phyloP scores from a whole-genome alignment of 2,113 vertebrate species.

The Pelmatolapia mariae region DNA sequence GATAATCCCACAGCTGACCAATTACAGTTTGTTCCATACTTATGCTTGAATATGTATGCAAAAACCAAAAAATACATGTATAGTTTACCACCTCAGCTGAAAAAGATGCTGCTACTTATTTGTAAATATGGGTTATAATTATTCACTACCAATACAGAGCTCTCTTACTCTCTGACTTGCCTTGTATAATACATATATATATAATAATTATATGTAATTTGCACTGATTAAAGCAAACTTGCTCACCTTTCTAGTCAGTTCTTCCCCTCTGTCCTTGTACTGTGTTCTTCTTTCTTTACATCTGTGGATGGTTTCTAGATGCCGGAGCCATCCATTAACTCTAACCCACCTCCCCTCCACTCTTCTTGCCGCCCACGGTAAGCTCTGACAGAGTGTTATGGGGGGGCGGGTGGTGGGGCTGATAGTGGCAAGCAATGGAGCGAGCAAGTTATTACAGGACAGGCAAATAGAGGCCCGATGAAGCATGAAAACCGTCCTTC shows the following conservation, averaged over 20 bases:
- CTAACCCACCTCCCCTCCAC: background rate
- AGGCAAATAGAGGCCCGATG: conserved; percentile 61
- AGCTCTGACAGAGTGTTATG: conserved; percentile 51
- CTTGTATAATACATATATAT: background rate
- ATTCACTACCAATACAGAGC: background rate
- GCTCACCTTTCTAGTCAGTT: background rate
- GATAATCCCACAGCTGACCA: background rate
- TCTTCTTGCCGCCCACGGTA: conserved; percentile 1
- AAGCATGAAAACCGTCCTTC: conserved; percentile 57
- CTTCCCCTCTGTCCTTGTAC: background rate
- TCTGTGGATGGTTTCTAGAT: conserved; percentile 17
- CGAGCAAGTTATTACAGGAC: conserved; percentile 67
- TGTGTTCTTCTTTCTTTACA: background rate
- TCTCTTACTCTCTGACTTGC: background rate
- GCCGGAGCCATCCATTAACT: conserved; percentile 38
- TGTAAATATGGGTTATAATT: background rate
- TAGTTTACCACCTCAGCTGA: background rate
- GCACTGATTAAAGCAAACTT: background rate
- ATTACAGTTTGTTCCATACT: background rate
- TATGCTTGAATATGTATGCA: background rate
- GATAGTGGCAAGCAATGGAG: conserved; percentile 61
- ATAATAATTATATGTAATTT: background rate
- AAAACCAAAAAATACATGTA: background rate
- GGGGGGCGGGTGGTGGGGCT: background rate
- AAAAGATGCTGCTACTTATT: background rate